phyloP scores from a whole-genome alignment of 2,888 invertebrate species.

The Pachydiplax longipennis region DNA sequence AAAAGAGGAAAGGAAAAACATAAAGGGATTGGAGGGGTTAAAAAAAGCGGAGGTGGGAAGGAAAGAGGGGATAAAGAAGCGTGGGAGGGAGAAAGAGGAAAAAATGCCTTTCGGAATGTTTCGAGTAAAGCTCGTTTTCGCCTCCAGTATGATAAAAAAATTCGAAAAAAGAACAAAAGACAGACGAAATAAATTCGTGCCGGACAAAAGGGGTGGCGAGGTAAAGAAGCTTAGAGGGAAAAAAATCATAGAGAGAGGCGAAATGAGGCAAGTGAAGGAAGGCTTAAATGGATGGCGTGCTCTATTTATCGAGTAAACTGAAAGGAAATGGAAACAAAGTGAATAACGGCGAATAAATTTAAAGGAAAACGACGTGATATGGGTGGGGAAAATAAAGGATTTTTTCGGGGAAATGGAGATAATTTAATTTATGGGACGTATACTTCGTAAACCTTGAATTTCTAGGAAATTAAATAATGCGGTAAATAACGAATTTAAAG shows the following conservation, averaged over 20 bases:
- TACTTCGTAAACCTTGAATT: too few relatives aligned
- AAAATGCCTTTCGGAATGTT: constrained; percentile 24
- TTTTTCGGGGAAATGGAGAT: too few relatives aligned
- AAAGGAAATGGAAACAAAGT: neutral
- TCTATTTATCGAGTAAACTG: neutral
- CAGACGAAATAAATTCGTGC: constrained; percentile 33
- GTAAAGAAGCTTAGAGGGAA: constrained; percentile 25
- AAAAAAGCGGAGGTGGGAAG: neutral
- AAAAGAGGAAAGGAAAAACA: neutral
- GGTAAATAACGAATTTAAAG: too few relatives aligned
- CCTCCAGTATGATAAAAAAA: constrained; percentile 35
- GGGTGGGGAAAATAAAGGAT: too few relatives aligned
- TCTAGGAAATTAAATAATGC: too few relatives aligned
- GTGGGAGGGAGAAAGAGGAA: neutral
- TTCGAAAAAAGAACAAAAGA: constrained; percentile 8
- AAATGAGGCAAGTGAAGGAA: neutral
- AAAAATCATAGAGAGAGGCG: constrained; percentile 1
- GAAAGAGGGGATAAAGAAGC: neutral
- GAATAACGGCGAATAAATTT: neutral
- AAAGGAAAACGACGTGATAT: too few relatives aligned
- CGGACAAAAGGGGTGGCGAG: constrained; percentile 32
- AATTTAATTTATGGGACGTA: too few relatives aligned
- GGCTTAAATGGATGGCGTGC: neutral
- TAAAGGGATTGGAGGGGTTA: neutral
- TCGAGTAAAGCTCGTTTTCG: constrained; percentile 41